Evolutionary conservation across 2,113 vertebrate genomes (phyloP), one percentile per base, ranked within the genome.

Genomic region (Sebastes fasciatus): DNA sequence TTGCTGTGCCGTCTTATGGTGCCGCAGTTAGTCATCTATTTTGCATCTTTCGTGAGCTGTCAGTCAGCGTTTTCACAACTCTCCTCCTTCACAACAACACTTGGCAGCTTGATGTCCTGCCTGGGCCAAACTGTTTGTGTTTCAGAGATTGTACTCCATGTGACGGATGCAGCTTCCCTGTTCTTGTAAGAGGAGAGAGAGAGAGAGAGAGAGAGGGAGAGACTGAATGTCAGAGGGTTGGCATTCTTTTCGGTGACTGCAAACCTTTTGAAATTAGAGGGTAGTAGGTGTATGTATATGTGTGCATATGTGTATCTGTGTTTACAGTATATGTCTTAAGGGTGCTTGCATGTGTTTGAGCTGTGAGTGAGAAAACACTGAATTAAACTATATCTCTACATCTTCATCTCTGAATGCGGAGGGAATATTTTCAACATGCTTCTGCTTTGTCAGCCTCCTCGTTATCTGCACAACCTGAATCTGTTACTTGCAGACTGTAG

Each of bases 11-110:
- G 74, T 85, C 57, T 46, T 51, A 48, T 64, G 72, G 43, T 48
- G 74, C 55, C n/a, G 46, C 23, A 61, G 14, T 83, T 74, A 68
- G 66, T 87, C 52, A 85, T 90, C 85, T 80, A 74, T 78, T 82
- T 69, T 71, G 48, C 70, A 74, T 74, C 57, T 65, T 74, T 84
- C 26, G 72, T 66, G 71, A 82, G 73, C 83, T 83, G 85, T 89
- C 89, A 84, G 69, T 86, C 58, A 48, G 62, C 45, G 65, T 75
- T 21, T 73, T 85, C 84, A 82, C 80, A 82, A 58, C 86, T 89
- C 63, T 83, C 74, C 80, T 86, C 71, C 74, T 73, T 86, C 86
- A 86, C 79, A 75, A 12, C 72, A 79, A 80, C 68, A 51, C 69
- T 86, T 80, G 80, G 78, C 87, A 79, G 79, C 77, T 74, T 45